Percentiles rank a stretch among this genome's conserved stretches.
phyloP scores from a whole-genome alignment of 2,888 invertebrate species.

The Conus canariensis region DNA sequence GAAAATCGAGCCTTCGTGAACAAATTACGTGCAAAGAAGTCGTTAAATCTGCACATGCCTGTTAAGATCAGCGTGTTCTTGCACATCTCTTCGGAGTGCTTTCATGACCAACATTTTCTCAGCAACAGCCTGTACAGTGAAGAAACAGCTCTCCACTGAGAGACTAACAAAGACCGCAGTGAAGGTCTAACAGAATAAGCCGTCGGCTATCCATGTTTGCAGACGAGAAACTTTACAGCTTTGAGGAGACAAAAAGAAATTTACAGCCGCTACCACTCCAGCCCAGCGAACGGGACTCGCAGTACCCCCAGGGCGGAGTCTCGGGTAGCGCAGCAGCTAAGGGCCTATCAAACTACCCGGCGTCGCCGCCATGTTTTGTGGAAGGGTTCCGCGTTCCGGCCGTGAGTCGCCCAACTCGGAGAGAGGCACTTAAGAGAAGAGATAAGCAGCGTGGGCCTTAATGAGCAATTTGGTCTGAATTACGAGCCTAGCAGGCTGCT shows the following conservation, averaged over 20 bases:
- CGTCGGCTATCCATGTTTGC: neutral
- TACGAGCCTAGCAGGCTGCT: constrained; percentile 24
- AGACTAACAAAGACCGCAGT: neutral
- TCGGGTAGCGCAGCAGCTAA: neutral
- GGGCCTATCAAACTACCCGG: neutral
- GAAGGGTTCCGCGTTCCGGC: neutral
- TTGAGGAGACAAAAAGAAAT: neutral
- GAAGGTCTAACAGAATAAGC: neutral
- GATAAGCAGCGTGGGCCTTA: constrained; percentile 28
- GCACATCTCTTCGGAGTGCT: neutral
- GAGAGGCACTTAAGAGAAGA: constrained; percentile 24
- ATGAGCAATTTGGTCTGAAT: constrained; percentile 35
- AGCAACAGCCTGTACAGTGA: neutral
- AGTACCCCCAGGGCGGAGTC: neutral
- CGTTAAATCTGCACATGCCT: neutral
- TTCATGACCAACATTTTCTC: neutral
- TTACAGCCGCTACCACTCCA: neutral
- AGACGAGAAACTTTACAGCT: constrained; percentile 14
- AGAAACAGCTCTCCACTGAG: too few relatives aligned
- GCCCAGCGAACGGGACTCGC: neutral
- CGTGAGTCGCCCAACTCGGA: neutral
- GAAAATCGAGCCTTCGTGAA: neutral
- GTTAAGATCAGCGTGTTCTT: neutral
- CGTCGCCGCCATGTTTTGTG: neutral
- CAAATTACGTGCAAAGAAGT: neutral